A percentile compares a stretch with the other conserved stretches of the same genome.
Evolutionary conservation across 2,888 invertebrate genomes (phyloP).

Genomic region (Seira ritae): DNA sequence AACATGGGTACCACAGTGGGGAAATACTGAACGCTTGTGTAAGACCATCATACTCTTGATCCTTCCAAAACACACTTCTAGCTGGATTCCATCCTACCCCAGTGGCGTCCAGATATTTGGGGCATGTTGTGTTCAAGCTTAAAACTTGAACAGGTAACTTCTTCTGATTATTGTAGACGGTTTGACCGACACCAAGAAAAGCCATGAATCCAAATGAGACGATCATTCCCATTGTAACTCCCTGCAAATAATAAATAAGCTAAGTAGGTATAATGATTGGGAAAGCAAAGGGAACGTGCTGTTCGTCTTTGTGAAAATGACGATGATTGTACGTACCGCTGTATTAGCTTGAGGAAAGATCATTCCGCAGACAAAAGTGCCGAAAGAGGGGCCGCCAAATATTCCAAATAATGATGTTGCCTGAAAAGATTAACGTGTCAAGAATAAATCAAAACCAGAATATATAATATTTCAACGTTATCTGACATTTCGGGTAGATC

Average conservation of each 20-base stretch:
- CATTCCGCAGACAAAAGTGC: slow-evolving; percentile 89
- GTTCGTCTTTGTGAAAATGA: neutral
- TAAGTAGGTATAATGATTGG: slow-evolving; percentile 5
- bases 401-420: slow-evolving; percentile 92
- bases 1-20: slow-evolving; percentile 71
- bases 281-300: neutral
- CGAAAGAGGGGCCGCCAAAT: slow-evolving; percentile 91
- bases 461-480: neutral
- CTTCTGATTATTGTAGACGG: slow-evolving; percentile 61
- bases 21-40: slow-evolving; percentile 68
- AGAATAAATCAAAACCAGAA: neutral
- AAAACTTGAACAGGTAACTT: slow-evolving; percentile 65
- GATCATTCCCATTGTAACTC: slow-evolving; percentile 64
- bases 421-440: slow-evolving; percentile 74
- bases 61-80: slow-evolving; percentile 61
- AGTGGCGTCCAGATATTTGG: neutral
- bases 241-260: slow-evolving; percentile 44
- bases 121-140: slow-evolving; percentile 38
- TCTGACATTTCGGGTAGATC: neutral
- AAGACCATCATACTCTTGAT: slow-evolving; percentile 40
- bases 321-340: slow-evolving; percentile 78
- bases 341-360: slow-evolving; percentile 91
- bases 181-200: slow-evolving; percentile 69
- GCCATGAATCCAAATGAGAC: slow-evolving; percentile 69
- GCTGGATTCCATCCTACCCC: slow-evolving; percentile 25